Conservation (phyloP, 2,888 invertebrate genomes). For the Cryptosula pallasiana region DNA sequence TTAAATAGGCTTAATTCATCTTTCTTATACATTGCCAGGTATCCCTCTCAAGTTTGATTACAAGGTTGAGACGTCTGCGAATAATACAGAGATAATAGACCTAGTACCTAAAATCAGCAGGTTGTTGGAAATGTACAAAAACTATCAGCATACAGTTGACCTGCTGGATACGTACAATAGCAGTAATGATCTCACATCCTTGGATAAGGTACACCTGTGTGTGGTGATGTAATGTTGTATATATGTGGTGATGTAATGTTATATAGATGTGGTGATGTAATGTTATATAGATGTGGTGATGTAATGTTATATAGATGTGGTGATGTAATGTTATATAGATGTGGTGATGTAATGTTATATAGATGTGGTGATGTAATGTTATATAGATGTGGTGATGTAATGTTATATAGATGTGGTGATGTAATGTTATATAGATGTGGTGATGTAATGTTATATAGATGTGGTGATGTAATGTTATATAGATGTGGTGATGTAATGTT, state of each 20-base stretch:
- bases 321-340: too few species aligned
- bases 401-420: not conserved
- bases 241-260: not conserved
- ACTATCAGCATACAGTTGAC: slow-evolving; percentile 35
- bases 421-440: not conserved
- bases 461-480: not conserved
- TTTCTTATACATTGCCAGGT: too few species aligned
- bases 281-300: not conserved
- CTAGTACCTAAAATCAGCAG: slow-evolving; percentile 33
- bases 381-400: too few species aligned
- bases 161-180: slow-evolving; percentile 34
- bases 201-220: slow-evolving; percentile 29
- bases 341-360: too few species aligned
- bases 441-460: not conserved
- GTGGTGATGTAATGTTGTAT: not conserved
- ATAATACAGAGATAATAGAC: slow-evolving; percentile 26
- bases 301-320: too few species aligned
- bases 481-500: not conserved
- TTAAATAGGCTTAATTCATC: too few species aligned
- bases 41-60: slow-evolving; percentile 40
- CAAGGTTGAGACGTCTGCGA: slow-evolving; percentile 28
- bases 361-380: too few species aligned
- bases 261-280: not conserved
- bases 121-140: slow-evolving; percentile 35
- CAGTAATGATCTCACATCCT: slow-evolving; percentile 34